phyloP scores from a whole-genome alignment of 2,113 vertebrate species.

The Xiphorhynchus elegans region DNA sequence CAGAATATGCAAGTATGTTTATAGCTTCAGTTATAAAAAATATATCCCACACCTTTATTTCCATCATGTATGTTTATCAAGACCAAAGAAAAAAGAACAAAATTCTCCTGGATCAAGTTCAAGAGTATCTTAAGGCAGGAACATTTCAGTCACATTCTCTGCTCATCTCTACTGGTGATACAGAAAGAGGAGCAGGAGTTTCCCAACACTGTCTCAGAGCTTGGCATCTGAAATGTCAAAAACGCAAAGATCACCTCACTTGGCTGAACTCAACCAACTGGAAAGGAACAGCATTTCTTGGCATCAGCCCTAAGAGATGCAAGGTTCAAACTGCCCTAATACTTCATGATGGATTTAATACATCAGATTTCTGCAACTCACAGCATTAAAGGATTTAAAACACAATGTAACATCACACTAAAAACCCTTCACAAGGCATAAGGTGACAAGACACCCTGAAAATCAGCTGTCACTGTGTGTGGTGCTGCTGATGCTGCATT shows the following conservation, averaged over 20 bases:
- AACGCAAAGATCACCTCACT: not conserved
- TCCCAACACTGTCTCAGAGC: not conserved
- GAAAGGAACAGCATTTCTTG: not conserved
- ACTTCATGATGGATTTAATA: not conserved
- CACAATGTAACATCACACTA: accelerated
- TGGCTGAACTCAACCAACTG: not conserved
- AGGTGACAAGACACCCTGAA: not conserved
- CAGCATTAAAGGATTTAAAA: not conserved
- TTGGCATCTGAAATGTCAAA: not conserved
- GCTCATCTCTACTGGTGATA: not conserved
- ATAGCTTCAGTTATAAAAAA: not conserved
- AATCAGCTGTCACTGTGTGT: not conserved
- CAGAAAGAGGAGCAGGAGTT: not conserved
- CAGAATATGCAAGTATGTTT: not conserved
- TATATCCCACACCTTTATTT: not conserved
- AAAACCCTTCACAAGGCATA: not conserved
- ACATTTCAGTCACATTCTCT: not conserved
- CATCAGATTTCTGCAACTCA: not conserved
- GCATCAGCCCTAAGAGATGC: not conserved
- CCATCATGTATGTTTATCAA: not conserved
- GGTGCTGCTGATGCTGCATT: not conserved
- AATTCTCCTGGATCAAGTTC: not conserved
- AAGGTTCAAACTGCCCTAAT: not conserved
- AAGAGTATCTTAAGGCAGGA: not conserved
- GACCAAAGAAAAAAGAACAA: not conserved